Percentiles rank a stretch among this genome's conserved stretches.
phyloP scores from a whole-genome alignment of 1,140 invertebrate genomes.

The Papilio helenus region DNA sequence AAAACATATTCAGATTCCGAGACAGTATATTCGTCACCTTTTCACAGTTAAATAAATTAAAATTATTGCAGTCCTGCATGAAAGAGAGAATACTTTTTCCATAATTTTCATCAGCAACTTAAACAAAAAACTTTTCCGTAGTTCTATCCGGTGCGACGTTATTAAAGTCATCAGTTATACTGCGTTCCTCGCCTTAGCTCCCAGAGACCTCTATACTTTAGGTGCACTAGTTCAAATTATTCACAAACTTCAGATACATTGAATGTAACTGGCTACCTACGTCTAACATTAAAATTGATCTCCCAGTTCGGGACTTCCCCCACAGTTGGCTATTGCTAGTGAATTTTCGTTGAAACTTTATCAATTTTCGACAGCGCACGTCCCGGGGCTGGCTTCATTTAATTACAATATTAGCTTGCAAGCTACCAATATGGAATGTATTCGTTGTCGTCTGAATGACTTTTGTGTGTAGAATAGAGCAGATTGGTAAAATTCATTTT shows the following conservation, averaged over 20 bases:
- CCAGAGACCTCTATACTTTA: background rate
- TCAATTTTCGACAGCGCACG: slow-evolving; percentile 46
- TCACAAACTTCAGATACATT: slow-evolving; percentile 35
- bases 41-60: background rate
- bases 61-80: background rate
- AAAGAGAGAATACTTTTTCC: background rate
- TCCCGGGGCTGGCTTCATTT: slow-evolving; percentile 30
- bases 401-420: slow-evolving; percentile 31
- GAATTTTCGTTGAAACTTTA: slow-evolving; percentile 54
- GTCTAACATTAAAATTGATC: slow-evolving; percentile 43
- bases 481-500: background rate
- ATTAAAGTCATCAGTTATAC: slow-evolving; percentile 33
- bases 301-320: slow-evolving; percentile 36
- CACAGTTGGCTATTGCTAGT: slow-evolving; percentile 39
- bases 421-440: background rate
- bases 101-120: background rate
- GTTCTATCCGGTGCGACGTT: slow-evolving; percentile 17
- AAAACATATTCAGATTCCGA: too few relatives aligned
- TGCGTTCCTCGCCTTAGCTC: background rate
- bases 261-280: slow-evolving; percentile 33
- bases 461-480: background rate
- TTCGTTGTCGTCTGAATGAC: background rate
- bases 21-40: background rate
- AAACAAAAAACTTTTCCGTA: background rate
- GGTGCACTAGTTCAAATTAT: slow-evolving; percentile 33